Evolutionary conservation across 1,140 invertebrate genomes (phyloP), one percentile per base, ranked within the genome.

Genomic region (Schlechtendalia chinensis): DNA sequence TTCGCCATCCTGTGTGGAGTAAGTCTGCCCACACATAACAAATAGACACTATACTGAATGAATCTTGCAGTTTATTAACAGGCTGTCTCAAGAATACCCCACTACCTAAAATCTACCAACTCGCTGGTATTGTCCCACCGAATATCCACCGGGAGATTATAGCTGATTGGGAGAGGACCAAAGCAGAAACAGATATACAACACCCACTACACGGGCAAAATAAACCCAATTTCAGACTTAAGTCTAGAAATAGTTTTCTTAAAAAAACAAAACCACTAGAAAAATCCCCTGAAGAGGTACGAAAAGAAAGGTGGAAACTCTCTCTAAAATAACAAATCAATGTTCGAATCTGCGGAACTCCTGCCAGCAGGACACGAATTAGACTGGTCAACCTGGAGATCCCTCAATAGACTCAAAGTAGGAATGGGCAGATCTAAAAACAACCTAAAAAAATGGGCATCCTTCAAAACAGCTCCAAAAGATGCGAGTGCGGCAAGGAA

Each of bases 51-150:
- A 56, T 32, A 24, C n/a, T 50, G 3, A 69, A 69, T 24, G 29
- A 69, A 39, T 45, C 32, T 5, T 69, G 65, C n/a, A 5, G 65
- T 1, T 45, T 69, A 22, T 19, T 69, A 45, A 81, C 80, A 47
- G 80, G 63, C 22, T 69, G 65, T 22, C 39, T 69, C 5, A 69
- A 69, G 39, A 69, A 22, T 14, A 69, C 65, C n/a, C 65, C 65
- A 45, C 32, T 69, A 12, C 16, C 32, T 1, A 45, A 47, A 47
- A 22, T 69, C 4, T 69, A 69, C 39, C 0, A 45, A 69, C 19
- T 47, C 19, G 65, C 39, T 6, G n/a, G 47, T 29, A 47, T 69
- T 11, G 22, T n/a, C n/a, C n/a, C 39, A 22, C 65, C 39, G 4
- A 45, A 69, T 12, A 50, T 69, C 39, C 22, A 5, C 19, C 65